Evolutionary conservation across 2,113 vertebrate genomes (phyloP), one percentile per base, ranked within the genome.

Genomic region (Procavia capensis): DNA sequence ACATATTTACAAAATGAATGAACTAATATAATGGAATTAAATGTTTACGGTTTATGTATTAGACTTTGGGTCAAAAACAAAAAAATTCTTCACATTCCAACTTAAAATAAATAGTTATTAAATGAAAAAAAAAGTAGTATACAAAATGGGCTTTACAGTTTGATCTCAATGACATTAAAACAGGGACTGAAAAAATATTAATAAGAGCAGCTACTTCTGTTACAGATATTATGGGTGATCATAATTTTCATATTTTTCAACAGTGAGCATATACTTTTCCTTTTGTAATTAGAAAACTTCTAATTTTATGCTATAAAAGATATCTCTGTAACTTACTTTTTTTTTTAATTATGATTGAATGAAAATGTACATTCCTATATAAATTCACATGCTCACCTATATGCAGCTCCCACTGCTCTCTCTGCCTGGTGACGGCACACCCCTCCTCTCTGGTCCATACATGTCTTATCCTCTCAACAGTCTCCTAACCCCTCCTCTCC

Each of bases 231-330:
- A 64, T 17, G 11, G 10, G 45, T 27, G 39, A 79, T 82, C 64
- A n/a, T 41, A 93, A 84, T 80, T 91, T 78, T 61, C 27, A 90
- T 45, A 91, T 6, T 92, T 93, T 91, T 90, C 90, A 90, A 90
- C 17, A 86, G 66, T 64, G 22, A 91, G 47, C 5, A 81, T 76
- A 39, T 22, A 79, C 34, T 68, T 96, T 20, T 39, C n/a, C 5
- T 93, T 93, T 34, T 63, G 6, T 47, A 87, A 84, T 79, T 68
- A 84, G 47, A 85, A 95, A 94, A 94, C 39, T 43, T n/a, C n/a
- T n/a, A n/a, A n/a, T n/a, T n/a, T 25, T 36, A 75, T 61, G 39
- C n/a, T 43, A 89, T 36, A 95, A 91, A 91, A 81, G 66, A 59
- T 50, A 80, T 54, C 17, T 54, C n/a, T 85, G 3, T 31, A 79